A percentile compares a stretch with the other conserved stretches of the same genome.
phyloP scores from a whole-genome alignment of 2,113 vertebrate species.

The Microtus richardsoni region DNA sequence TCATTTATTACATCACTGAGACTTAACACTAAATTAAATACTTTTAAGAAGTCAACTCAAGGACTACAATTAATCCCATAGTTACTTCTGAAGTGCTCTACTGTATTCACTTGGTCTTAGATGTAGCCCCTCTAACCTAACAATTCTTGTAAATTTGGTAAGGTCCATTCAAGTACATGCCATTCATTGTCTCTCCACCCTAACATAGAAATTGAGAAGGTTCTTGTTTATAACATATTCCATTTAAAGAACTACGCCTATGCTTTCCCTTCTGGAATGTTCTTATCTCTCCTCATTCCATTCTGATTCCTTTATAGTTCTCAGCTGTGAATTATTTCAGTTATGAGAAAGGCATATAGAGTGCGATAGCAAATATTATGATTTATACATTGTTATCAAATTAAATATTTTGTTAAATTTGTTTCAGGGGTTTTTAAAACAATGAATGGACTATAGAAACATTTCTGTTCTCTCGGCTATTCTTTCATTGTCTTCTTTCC shows the following conservation, averaged over 20 bases:
- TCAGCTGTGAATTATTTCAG: slow-evolving; percentile 23
- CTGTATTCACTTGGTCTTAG: not conserved
- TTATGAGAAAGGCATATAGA: not conserved
- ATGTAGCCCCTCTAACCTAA: not conserved
- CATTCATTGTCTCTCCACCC: not conserved
- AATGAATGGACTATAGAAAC: not conserved
- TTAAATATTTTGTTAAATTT: slow-evolving; percentile 48
- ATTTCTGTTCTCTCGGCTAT: not conserved
- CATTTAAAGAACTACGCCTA: not conserved
- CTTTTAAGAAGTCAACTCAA: not conserved
- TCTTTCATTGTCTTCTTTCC: not conserved
- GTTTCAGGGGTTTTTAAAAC: not conserved
- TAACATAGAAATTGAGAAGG: not conserved
- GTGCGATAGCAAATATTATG: not conserved
- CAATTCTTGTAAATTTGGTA: fast-evolving
- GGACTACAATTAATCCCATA: not conserved
- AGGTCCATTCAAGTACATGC: not conserved
- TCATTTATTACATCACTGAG: not conserved
- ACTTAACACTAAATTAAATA: not conserved
- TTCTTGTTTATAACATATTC: not conserved
- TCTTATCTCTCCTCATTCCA: not conserved
- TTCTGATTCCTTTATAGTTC: not conserved
- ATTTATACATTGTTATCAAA: not conserved
- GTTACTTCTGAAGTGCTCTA: not conserved
- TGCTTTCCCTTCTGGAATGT: not conserved